Evolutionary conservation across 2,797 vertebrate species (phyloP).

Genomic region (Adelosebastes latens): DNA sequence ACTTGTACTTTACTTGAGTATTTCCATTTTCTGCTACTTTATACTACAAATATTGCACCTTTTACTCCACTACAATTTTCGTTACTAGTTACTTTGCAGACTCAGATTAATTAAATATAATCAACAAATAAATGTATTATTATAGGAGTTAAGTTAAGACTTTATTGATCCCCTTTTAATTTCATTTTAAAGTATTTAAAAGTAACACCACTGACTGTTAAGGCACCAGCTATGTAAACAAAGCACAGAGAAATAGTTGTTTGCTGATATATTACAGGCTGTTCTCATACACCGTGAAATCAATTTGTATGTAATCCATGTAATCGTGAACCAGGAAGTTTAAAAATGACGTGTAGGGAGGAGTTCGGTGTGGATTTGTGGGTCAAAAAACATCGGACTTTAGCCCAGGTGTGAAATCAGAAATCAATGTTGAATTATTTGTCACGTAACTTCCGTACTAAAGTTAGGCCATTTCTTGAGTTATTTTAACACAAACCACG

Average conservation of each 20-base stretch:
- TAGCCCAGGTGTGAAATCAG: background rate
- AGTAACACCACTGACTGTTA: background rate
- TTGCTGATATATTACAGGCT: background rate
- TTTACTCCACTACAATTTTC: background rate
- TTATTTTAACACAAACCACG: background rate
- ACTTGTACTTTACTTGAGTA: too few relatives aligned
- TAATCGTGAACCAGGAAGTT: background rate
- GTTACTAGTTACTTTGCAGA: background rate
- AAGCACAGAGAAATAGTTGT: background rate
- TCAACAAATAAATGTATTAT: background rate
- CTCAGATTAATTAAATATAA: background rate
- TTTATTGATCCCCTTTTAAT: background rate
- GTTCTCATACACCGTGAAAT: too few relatives aligned
- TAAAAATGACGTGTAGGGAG: background rate
- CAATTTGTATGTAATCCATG: too few relatives aligned
- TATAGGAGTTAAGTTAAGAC: background rate
- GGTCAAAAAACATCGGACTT: background rate
- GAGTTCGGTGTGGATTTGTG: rapidly evolving
- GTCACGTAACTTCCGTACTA: background rate
- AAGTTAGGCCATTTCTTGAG: background rate
- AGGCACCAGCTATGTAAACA: background rate
- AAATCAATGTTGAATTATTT: background rate
- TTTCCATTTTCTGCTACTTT: too few relatives aligned
- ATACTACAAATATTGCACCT: background rate
- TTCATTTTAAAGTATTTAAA: background rate